Evolutionary conservation across 2,113 vertebrate genomes (phyloP).

Genomic region (Podarcis muralis): DNA sequence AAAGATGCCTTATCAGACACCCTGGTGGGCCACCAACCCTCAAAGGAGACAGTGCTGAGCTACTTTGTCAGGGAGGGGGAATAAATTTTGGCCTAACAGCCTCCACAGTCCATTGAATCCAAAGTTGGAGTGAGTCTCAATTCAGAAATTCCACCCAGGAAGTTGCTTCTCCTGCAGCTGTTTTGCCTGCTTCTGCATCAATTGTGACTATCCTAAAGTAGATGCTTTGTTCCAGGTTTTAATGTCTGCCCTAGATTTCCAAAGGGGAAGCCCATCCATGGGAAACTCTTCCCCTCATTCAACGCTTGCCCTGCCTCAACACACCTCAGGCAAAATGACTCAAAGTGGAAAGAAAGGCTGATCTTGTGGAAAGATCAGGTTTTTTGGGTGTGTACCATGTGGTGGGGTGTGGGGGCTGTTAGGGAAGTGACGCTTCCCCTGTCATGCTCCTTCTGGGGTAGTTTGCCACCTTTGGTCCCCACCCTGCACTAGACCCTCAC

Average conservation of each 20-base stretch:
- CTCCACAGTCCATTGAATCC: fast-evolving
- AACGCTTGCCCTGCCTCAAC: no score
- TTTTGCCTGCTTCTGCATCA: neutral
- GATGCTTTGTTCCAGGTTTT: neutral
- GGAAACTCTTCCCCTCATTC: neutral
- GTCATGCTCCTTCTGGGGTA: no score
- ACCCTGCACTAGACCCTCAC: no score
- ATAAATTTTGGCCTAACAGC: neutral
- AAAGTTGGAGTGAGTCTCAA: neutral
- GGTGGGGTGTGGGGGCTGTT: no score
- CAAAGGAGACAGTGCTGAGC: neutral
- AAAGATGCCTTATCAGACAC: no score
- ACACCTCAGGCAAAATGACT: no score
- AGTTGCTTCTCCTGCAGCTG: neutral
- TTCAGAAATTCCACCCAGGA: slow-evolving; percentile 39
- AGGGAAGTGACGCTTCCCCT: no score
- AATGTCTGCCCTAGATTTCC: neutral
- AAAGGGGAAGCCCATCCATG: neutral
- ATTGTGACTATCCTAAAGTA: neutral
- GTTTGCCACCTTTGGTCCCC: no score
- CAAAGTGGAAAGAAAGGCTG: no score
- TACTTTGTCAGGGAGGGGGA: neutral
- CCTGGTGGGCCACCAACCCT: no score
- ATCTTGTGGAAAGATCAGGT: no score
- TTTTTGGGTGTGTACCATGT: no score